Evolutionary conservation across 2,113 vertebrate genomes (phyloP).

Genomic region (Serinus canaria): DNA sequence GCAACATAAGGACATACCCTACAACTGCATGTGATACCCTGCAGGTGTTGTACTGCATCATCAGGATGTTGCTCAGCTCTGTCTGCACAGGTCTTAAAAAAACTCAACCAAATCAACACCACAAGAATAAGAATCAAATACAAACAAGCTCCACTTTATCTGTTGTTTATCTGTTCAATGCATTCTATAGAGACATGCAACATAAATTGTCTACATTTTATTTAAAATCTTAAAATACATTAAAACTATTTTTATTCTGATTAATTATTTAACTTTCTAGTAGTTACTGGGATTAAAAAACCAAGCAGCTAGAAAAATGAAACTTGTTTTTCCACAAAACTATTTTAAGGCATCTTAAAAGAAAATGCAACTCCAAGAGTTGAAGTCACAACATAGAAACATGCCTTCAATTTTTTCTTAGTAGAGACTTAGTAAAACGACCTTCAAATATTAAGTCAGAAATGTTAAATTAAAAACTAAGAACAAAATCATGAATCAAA

Average conservation of each 20-base stretch:
- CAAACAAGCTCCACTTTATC: background rate
- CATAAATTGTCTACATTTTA: background rate
- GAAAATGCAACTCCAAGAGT: background rate
- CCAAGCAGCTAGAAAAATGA: background rate
- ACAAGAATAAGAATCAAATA: background rate
- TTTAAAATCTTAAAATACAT: background rate
- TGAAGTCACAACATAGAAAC: background rate
- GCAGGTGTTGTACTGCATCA: background rate
- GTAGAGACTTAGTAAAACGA: background rate
- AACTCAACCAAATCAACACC: background rate
- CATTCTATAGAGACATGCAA: background rate
- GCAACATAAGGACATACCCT: background rate
- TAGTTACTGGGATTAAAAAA: background rate
- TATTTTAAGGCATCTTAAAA: background rate
- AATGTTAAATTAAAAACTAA: conserved; percentile 15
- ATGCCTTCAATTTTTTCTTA: background rate
- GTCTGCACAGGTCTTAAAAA: background rate
- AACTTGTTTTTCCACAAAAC: background rate
- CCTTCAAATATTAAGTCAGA: background rate
- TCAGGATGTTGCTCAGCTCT: background rate
- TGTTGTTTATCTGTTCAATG: background rate
- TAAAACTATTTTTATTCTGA: background rate
- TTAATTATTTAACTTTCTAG: background rate
- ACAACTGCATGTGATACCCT: background rate
- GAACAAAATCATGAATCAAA: background rate